These are phyloP conservation scores for Hypotaenidia philippensis DNA, from an alignment of 2,797 vertebrate species.

Conservation along the genomic window DNA sequence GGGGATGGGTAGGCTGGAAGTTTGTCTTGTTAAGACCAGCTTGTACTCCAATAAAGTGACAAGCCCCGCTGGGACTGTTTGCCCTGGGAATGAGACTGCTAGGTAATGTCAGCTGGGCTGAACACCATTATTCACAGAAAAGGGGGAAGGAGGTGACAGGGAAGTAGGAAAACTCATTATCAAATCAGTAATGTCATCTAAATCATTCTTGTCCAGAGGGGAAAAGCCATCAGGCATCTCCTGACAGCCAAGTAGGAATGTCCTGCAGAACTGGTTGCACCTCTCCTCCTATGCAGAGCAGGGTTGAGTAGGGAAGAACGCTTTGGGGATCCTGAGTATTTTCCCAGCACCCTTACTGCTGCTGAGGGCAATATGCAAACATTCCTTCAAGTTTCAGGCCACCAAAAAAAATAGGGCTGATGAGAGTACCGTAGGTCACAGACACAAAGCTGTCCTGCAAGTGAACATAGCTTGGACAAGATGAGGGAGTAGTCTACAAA, in stretches of 20 bases:
- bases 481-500: neutral
- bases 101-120: neutral
- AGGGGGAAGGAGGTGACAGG: neutral
- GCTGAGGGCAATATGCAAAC: neutral
- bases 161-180: neutral
- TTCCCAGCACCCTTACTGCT: neutral
- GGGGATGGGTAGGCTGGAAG: neutral
- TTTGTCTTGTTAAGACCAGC: neutral
- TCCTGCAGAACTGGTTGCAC: slow-evolving; percentile 25
- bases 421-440: neutral
- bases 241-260: neutral
- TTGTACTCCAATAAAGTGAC: neutral
- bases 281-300: neutral
- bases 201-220: neutral
- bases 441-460: neutral
- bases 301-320: neutral
- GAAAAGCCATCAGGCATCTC: neutral
- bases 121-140: neutral
- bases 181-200: slow-evolving; percentile 12
- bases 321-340: neutral
- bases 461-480: neutral
- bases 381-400: neutral
- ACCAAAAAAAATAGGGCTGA: neutral
- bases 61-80: neutral
- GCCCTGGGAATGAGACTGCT: neutral